Conservation (phyloP, 2,113 vertebrate genomes). For the Trogon surrucura region DNA sequence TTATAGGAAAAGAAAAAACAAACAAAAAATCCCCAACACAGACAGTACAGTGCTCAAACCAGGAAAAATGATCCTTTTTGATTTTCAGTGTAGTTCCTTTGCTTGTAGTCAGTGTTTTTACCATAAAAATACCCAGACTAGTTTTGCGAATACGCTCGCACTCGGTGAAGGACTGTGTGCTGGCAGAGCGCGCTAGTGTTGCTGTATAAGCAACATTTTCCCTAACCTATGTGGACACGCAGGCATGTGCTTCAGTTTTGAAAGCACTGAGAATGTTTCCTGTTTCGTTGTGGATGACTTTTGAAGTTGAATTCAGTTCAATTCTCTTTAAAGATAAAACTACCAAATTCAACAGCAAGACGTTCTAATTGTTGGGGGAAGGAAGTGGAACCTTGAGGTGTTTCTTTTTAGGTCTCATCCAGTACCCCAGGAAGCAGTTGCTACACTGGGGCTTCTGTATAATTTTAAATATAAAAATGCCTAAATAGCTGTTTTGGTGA, state of each 20-base stretch:
- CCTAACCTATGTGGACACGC: background rate
- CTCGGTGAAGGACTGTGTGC: background rate
- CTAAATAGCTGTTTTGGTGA: background rate
- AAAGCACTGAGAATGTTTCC: background rate
- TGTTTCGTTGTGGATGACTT: background rate
- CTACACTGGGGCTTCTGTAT: background rate
- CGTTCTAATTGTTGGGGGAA: background rate
- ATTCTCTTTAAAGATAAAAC: background rate
- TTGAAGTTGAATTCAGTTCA: background rate
- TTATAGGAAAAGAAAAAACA: background rate
- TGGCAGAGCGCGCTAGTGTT: background rate
- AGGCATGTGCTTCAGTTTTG: background rate
- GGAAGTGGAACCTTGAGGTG: background rate
- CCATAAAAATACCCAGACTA: background rate
- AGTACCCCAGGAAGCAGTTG: background rate
- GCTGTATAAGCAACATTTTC: slow-evolving; percentile 26
- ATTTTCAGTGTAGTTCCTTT: background rate
- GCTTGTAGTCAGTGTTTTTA: background rate
- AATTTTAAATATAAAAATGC: background rate
- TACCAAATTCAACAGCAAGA: background rate
- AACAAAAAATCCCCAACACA: background rate
- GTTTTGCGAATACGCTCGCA: background rate
- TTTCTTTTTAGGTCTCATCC: background rate
- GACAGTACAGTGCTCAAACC: background rate
- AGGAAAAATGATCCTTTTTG: background rate